Base-by-base conservation (phyloP, 1,140 invertebrate species). In the Leucophenga varia region DNA sequence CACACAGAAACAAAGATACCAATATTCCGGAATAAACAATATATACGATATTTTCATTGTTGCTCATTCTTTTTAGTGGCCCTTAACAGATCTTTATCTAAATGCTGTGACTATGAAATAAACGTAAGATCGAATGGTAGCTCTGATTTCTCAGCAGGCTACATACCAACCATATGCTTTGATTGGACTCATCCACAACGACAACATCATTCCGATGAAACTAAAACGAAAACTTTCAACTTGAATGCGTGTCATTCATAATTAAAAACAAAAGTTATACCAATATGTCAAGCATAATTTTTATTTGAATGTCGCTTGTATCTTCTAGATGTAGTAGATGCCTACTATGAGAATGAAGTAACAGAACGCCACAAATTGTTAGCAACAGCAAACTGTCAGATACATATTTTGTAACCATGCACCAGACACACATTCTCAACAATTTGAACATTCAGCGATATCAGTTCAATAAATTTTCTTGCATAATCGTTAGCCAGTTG, bases 251-350 rank as follows among this genome's bases (percentile, higher is more conserved):
- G 63, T 49, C 63, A 63, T 63, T 67, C 64, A 67, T 67, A 67
- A 67, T 67, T 67, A 67, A 67, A 67, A 67, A 59, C 56, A 48
- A 67, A 67, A 67, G 46, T 67, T 67, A 67, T 67, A 67, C 63
- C 63, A 67, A 67, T 67, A 67, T 67, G 63, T 67, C 63, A 61
- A 67, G 63, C 63, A 67, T 67, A 67, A 67, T 67, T 67, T 67
- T 63, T 54, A 68, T 67, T 63, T 63, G 53, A 65, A 67, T 63
- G 48, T 50, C 17, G 5, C 22, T 25, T 25, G 22, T 25, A 49
- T 31, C 18, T 51, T 44, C 14, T 12, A 10, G 42, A 34, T 20
- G 42, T 20, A 31, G 13, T 43, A 16, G 38, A 34, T 25, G 25
- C 46, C 46, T 39, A n/a, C 16, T 8, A 21, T 16, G 43, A 32